These are phyloP conservation scores for Phylloscopus trochiloides DNA, from an alignment of 2,113 vertebrate genomes.

Conservation along the genomic window DNA sequence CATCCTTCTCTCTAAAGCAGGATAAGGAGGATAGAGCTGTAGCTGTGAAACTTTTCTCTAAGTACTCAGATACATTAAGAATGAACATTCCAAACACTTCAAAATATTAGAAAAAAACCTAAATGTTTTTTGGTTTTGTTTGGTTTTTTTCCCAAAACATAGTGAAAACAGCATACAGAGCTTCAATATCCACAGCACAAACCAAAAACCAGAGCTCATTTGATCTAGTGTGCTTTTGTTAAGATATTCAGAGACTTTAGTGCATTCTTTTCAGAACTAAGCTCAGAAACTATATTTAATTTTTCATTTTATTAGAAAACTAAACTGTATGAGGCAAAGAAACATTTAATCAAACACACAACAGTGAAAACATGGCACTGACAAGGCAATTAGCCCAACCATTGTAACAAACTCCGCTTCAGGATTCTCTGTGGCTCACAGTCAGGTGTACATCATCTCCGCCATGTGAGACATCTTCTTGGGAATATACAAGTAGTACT, in stretches of 20 bases:
- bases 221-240: conserved; percentile 34
- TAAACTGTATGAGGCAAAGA: conserved; percentile 57
- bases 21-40: not conserved
- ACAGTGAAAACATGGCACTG: conserved; percentile 52
- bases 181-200: conserved; percentile 35
- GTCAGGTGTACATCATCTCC: conserved; percentile 88
- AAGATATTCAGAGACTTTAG: conserved; percentile 34
- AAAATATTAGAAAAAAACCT: not conserved
- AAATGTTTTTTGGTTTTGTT: not conserved
- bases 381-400: conserved; percentile 8
- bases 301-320: conserved; percentile 63
- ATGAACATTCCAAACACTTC: conserved; percentile 11
- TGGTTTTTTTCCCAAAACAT: not conserved
- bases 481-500: conserved; percentile 91
- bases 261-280: conserved; percentile 57
- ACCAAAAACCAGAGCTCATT: not conserved
- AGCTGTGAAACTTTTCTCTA: not conserved
- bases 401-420: not conserved
- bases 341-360: conserved; percentile 39
- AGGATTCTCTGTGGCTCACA: not conserved
- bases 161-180: not conserved
- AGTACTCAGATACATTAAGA: not conserved
- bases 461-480: conserved; percentile 90
- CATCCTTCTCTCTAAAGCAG: not conserved
- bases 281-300: conserved; percentile 20